Evolutionary conservation across 2,113 vertebrate species (phyloP), one percentile per base, ranked within the genome.

Genomic region (Phalacrocorax pelagicus): DNA sequence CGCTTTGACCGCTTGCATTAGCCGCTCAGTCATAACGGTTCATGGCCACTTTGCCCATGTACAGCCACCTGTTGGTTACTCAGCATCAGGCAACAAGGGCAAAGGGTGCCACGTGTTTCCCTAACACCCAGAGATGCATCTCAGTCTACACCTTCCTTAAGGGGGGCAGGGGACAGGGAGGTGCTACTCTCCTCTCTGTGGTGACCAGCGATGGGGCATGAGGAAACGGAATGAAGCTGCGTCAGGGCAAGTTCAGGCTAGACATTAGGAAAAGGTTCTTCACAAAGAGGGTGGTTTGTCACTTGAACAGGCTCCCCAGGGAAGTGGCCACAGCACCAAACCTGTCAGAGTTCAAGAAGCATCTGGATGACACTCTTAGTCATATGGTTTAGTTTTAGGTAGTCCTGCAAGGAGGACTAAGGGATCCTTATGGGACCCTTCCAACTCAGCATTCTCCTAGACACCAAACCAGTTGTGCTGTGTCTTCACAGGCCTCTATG

Each of bases 121-220:
- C 27, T n/a, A 59, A 49, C 34, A 21, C 26, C 34, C 19, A 47
- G 10, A 54, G 36, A 47, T 8, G 12, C 19, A 42, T 21, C 17
- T 3, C 69, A 40, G 20, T 18, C 32, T 85, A 58, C 49, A 51
- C 24, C 12, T 81, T 92, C 73, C 82, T 70, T 65, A 42, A 30
- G 34, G 21, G 0, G 22, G 32, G 26, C 63, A 94, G n/a, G 2
- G 2, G 22, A 81, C 2, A 5, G 15, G 24, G 11, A 59, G 16
- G 18, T 77, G 72, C 63, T 84, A 59, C 70, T 47, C 47, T 88
- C 40, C 19, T 47, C 67, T 49, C 63, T 63, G 7, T 20, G n/a
- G 27, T 55, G 46, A 70, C 19, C 69, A 77, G 73, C 0, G 0
- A 59, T 2, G 84, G 23, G 52, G 72, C 26, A 49, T 0, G 0